A percentile compares a stretch with the other conserved stretches of the same genome.
phyloP scores from a whole-genome alignment of 2,888 invertebrate species.

The Nudaria mundana region DNA sequence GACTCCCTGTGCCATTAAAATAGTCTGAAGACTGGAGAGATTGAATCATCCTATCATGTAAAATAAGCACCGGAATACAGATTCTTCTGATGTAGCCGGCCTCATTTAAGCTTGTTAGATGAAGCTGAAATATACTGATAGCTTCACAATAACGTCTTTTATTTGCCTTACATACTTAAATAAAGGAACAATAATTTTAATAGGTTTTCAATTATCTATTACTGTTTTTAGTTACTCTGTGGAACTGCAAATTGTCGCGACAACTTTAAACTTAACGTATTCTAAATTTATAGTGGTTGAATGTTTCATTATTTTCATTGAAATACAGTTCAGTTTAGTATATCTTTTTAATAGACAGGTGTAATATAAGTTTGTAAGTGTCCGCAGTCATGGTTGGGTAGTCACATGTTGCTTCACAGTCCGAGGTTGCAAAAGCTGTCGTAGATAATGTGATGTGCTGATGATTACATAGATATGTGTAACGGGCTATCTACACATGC shows the following conservation, averaged over 20 bases:
- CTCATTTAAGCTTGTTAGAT: too few species aligned
- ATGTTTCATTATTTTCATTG: too few species aligned
- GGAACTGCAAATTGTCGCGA: conserved; percentile 14
- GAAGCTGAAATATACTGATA: too few species aligned
- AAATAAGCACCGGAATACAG: too few species aligned
- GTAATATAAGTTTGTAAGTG: conserved; percentile 46
- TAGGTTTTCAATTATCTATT: conserved; percentile 25
- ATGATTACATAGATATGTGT: conserved; percentile 64
- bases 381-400: conserved; percentile 65
- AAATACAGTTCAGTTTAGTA: conserved; percentile 13
- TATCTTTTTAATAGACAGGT: conserved; percentile 11
- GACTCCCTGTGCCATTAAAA: too few species aligned
- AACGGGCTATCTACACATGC: conserved; percentile 65
- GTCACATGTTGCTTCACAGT: conserved; percentile 60
- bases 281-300: too few species aligned
- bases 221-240: conserved; percentile 32
- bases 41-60: too few species aligned
- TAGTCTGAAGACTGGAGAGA: too few species aligned
- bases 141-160: too few species aligned
- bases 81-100: too few species aligned
- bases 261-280: conserved; percentile 16
- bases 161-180: too few species aligned
- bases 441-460: conserved; percentile 54
- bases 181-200: too few species aligned
- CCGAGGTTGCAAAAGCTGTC: conserved; percentile 71